Conservation (phyloP, 2,888 invertebrate genomes). For the Pristionchus arcanus region DNA sequence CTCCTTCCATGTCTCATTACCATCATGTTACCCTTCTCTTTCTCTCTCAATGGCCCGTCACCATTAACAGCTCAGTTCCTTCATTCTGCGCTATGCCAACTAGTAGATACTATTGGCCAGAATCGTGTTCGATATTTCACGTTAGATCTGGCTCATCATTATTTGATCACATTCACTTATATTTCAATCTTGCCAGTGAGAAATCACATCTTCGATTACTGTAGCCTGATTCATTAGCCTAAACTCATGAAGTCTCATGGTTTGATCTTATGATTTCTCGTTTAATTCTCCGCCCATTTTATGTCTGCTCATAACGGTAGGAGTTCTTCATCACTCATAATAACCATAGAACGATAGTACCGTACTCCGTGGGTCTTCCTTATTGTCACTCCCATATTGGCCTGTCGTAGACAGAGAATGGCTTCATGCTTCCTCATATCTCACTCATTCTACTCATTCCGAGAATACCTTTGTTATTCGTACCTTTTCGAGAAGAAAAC, state of each 20-base stretch:
- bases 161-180: background rate
- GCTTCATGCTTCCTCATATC: background rate
- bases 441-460: background rate
- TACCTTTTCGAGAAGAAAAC: background rate
- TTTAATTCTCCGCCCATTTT: background rate
- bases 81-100: background rate
- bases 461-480: background rate
- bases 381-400: background rate
- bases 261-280: background rate
- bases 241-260: background rate
- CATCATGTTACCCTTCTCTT: constrained; percentile 18
- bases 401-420: background rate
- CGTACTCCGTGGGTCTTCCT: background rate
- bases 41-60: constrained; percentile 24
- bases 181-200: background rate
- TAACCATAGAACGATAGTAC: background rate
- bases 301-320: background rate
- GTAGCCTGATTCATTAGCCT: background rate
- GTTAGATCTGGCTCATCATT: background rate
- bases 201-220: background rate
- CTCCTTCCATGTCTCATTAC: constrained; percentile 15
- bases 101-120: background rate
- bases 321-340: background rate
- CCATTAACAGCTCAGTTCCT: background rate
- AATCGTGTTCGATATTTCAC: background rate